Conservation (phyloP, 2,797 vertebrate genomes). For the Sciurus vulgaris region DNA sequence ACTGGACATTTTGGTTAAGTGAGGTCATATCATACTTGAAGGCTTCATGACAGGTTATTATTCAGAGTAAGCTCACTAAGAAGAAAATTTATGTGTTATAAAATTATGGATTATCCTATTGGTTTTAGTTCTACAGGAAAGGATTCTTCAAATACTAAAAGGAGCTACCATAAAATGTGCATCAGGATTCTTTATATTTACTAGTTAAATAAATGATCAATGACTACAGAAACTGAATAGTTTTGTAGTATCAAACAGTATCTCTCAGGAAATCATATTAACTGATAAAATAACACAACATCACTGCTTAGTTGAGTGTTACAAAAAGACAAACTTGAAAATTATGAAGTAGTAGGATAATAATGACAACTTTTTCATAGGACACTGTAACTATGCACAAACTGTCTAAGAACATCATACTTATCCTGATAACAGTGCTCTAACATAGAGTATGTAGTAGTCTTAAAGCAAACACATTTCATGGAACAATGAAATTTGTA, state of each 20-base stretch:
- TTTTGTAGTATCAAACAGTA: background rate
- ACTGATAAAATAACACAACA: background rate
- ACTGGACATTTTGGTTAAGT: background rate
- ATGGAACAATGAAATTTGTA: background rate
- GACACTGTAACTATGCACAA: background rate
- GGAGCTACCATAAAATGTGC: background rate
- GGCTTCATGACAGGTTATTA: background rate
- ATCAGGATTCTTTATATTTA: background rate
- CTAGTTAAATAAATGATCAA: background rate
- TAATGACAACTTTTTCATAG: background rate
- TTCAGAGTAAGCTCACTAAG: background rate
- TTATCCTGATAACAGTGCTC: background rate
- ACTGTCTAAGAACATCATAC: background rate
- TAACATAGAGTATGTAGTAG: background rate
- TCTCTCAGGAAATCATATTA: background rate
- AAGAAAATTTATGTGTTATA: background rate
- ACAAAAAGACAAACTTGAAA: constrained; percentile 27
- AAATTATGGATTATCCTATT: background rate
- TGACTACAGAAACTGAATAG: background rate
- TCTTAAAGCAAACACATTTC: background rate
- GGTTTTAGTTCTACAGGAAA: background rate
- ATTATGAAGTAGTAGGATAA: background rate
- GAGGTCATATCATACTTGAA: constrained; percentile 34
- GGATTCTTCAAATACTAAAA: constrained; percentile 38
- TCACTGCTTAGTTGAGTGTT: background rate